A percentile compares a stretch with the other conserved stretches of the same genome.
phyloP scores from a whole-genome alignment of 2,888 invertebrate species.

The Tupiocoris notatus region DNA sequence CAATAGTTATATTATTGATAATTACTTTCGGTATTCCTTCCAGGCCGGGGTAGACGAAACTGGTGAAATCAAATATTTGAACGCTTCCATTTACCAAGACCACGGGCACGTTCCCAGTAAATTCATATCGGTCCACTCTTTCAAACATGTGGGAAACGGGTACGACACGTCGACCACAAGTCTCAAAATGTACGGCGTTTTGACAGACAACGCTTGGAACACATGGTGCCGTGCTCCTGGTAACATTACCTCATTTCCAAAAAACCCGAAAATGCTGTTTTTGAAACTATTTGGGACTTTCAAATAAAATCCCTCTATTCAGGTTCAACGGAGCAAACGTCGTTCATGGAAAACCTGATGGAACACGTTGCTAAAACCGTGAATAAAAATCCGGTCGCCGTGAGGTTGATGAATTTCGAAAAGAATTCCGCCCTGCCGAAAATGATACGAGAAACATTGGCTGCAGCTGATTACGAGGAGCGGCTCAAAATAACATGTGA shows the following conservation, averaged over 20 bases:
- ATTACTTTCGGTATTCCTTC: background rate
- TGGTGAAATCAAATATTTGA: slow-evolving; percentile 68
- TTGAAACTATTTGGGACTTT: too few species aligned
- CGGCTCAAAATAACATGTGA: slow-evolving; percentile 61
- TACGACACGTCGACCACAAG: slow-evolving; percentile 65
- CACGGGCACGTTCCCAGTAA: slow-evolving; percentile 54
- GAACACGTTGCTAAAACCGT: slow-evolving; percentile 62
- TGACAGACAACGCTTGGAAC: slow-evolving; percentile 67
- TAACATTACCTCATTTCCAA: too few species aligned
- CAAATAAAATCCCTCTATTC: too few species aligned
- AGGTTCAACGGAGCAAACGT: slow-evolving; percentile 67
- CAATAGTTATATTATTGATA: too few species aligned
- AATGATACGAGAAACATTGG: slow-evolving; percentile 60
- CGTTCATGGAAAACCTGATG: slow-evolving; percentile 65
- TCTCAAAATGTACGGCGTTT: slow-evolving; percentile 55
- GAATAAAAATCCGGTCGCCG: slow-evolving; percentile 61
- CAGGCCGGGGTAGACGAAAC: slow-evolving; percentile 61
- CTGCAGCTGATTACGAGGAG: slow-evolving; percentile 59
- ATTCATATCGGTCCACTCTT: slow-evolving; percentile 1
- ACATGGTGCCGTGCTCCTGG: slow-evolving; percentile 74
- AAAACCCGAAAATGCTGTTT: too few species aligned
- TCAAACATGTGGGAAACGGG: slow-evolving; percentile 52
- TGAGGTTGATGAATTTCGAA: slow-evolving; percentile 60
- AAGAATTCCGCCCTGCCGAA: slow-evolving; percentile 56
- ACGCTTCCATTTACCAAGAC: slow-evolving; percentile 58